These are phyloP conservation scores for Holothuria glaberrima DNA, from an alignment of 35 echinoderm and acorn worm genomes.

Conservation along the genomic window DNA sequence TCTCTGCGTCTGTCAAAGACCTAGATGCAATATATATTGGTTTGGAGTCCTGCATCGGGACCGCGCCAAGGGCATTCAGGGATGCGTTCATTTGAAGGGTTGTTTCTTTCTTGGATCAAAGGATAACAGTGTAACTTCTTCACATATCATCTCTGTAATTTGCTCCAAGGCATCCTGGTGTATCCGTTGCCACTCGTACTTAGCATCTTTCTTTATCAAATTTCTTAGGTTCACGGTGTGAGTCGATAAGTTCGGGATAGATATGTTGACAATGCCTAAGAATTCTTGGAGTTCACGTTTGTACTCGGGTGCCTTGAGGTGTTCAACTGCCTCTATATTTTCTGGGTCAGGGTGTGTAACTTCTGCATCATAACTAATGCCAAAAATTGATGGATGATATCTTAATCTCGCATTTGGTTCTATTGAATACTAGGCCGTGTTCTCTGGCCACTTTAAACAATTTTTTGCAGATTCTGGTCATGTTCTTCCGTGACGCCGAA, in stretches of 20 bases:
- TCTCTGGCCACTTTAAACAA: slow-evolving; percentile 51
- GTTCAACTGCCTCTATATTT: slow-evolving; percentile 49
- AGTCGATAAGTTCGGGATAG: slow-evolving; percentile 10
- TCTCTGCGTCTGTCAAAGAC: slow-evolving; percentile 52
- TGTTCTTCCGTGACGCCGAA: slow-evolving; percentile 57
- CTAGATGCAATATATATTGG: slow-evolving; percentile 65
- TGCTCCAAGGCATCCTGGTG: slow-evolving; percentile 49
- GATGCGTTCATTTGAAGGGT: slow-evolving; percentile 56
- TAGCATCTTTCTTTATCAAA: neutral
- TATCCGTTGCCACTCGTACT: slow-evolving; percentile 10
- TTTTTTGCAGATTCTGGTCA: slow-evolving; percentile 52
- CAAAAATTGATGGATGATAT: slow-evolving; percentile 65
- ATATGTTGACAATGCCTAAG: slow-evolving; percentile 37
- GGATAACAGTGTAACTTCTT: slow-evolving; percentile 37
- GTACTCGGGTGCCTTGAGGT: neutral
- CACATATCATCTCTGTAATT: slow-evolving; percentile 39
- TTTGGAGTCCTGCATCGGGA: slow-evolving; percentile 35
- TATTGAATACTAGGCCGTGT: slow-evolving; percentile 59
- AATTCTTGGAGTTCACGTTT: slow-evolving; percentile 41
- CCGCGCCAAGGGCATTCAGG: slow-evolving; percentile 52
- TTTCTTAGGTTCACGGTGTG: neutral
- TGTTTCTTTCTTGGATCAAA: slow-evolving; percentile 59
- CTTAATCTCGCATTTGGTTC: slow-evolving; percentile 54
- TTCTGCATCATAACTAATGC: slow-evolving; percentile 25
- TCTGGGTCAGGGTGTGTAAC: slow-evolving; percentile 63